A percentile compares a stretch with the other conserved stretches of the same genome.
These are phyloP conservation scores for Rhadinocentrus ornatus DNA, from an alignment of 2,797 vertebrate species.

Conservation along the genomic window DNA sequence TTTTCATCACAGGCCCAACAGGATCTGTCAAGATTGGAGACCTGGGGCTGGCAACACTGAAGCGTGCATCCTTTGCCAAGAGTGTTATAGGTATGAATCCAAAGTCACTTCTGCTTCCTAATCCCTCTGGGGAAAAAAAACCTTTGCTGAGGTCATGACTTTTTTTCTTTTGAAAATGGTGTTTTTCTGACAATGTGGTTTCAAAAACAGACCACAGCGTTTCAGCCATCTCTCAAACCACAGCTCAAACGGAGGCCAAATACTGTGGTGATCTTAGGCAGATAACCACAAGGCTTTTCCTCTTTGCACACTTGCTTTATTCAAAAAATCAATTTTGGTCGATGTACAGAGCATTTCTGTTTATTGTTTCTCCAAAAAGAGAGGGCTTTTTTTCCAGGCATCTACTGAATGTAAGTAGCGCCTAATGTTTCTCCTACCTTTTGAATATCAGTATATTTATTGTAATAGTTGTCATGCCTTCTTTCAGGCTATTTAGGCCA, in stretches of 20 bases:
- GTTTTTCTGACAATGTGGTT: slow-evolving; percentile 84
- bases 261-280: slow-evolving; percentile 68
- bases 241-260: slow-evolving; percentile 83
- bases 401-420: slow-evolving; percentile 85
- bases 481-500: slow-evolving; percentile 80
- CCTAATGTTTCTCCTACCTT: slow-evolving; percentile 74
- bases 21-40: slow-evolving; percentile 99
- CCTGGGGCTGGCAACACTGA: slow-evolving; percentile 95
- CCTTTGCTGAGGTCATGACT: slow-evolving; percentile 35
- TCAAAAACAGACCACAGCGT: slow-evolving; percentile 89
- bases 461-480: slow-evolving; percentile 80
- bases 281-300: slow-evolving; percentile 72
- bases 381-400: slow-evolving; percentile 80
- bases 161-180: slow-evolving; percentile 35
- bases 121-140: slow-evolving; percentile 40
- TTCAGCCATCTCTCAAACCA: slow-evolving; percentile 88
- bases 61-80: slow-evolving; percentile 98
- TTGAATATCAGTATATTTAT: slow-evolving; percentile 66
- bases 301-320: slow-evolving; percentile 52
- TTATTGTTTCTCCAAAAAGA: slow-evolving; percentile 75
- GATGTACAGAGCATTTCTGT: slow-evolving; percentile 76
- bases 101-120: slow-evolving; percentile 54
- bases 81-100: slow-evolving; percentile 96
- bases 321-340: slow-evolving; percentile 58
- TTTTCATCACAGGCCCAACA: slow-evolving; percentile 98